These are phyloP conservation scores for Pyrrhosoma nymphula DNA, from an alignment of 2,888 invertebrate species.

Conservation along the genomic window DNA sequence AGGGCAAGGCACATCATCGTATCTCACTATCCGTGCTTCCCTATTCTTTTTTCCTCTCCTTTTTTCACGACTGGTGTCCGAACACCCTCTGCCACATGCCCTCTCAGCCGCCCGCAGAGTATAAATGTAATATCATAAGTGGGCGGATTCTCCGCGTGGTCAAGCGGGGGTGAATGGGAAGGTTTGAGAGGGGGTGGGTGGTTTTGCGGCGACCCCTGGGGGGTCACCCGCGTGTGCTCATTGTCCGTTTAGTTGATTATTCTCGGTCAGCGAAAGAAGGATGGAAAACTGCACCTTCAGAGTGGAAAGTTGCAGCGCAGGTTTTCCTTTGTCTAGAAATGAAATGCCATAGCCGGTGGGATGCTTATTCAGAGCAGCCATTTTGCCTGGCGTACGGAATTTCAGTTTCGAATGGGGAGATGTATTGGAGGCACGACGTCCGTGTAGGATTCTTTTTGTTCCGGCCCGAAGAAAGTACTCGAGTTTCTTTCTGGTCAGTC, in stretches of 20 bases:
- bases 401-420: not conserved
- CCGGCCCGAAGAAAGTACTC: not conserved
- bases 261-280: slow-evolving; percentile 9
- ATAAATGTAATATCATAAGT: too few relatives aligned
- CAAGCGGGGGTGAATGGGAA: not conserved
- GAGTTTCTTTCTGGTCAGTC: not conserved
- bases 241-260: slow-evolving; percentile 35
- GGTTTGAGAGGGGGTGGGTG: not conserved
- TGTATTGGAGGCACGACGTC: not conserved
- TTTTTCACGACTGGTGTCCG: too few relatives aligned
- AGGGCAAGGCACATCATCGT: too few relatives aligned
- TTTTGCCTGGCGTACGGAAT: not conserved
- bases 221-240: not conserved
- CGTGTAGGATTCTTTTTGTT: not conserved
- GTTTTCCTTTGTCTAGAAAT: slow-evolving; percentile 12
- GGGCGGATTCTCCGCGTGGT: not conserved
- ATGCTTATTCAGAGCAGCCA: slow-evolving; percentile 5
- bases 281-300: not conserved
- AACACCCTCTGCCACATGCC: too few relatives aligned
- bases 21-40: too few relatives aligned
- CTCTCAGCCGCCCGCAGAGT: too few relatives aligned
- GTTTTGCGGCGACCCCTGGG: not conserved
- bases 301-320: not conserved
- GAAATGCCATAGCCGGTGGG: not conserved
- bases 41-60: too few relatives aligned